phyloP scores from a whole-genome alignment of 2,797 vertebrate species.

The Salarias fasciatus region DNA sequence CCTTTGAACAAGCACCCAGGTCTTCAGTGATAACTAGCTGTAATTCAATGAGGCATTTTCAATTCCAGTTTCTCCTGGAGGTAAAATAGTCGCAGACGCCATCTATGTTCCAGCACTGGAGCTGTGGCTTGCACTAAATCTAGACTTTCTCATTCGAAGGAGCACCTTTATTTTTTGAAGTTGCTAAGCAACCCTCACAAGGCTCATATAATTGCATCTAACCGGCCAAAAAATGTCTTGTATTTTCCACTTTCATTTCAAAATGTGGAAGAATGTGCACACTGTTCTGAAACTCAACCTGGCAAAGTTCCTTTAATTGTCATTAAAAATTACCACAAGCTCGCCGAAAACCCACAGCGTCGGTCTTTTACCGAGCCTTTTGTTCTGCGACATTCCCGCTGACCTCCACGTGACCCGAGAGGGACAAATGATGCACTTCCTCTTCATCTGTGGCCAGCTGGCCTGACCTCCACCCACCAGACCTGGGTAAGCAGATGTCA shows the following conservation, averaged over 20 bases:
- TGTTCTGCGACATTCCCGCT: slow-evolving; percentile 62
- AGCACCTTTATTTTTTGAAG: slow-evolving; percentile 11
- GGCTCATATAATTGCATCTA: slow-evolving; percentile 8
- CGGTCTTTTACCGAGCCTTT: slow-evolving; percentile 52
- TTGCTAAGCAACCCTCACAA: slow-evolving; percentile 23
- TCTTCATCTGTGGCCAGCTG: slow-evolving; percentile 77
- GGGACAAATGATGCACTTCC: slow-evolving; percentile 76
- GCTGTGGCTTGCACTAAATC: background rate
- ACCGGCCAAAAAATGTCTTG: background rate
- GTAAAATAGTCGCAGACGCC: slow-evolving; percentile 23
- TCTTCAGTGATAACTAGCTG: slow-evolving; percentile 31
- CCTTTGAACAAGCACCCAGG: slow-evolving; percentile 30
- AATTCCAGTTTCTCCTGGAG: slow-evolving; percentile 30
- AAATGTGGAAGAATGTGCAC: no score
- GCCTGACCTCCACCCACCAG: slow-evolving; percentile 52
- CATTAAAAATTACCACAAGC: no score
- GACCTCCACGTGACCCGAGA: slow-evolving; percentile 72
- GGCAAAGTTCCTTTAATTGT: no score
- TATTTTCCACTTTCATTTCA: no score
- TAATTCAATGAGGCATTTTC: slow-evolving; percentile 47
- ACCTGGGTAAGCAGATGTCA: slow-evolving; percentile 62
- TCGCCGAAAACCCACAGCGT: no score
- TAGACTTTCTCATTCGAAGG: slow-evolving; percentile 5
- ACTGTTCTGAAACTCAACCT: no score
- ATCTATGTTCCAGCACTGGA: background rate